phyloP scores from a whole-genome alignment of 2,113 vertebrate genomes.

The Lepus americanus region DNA sequence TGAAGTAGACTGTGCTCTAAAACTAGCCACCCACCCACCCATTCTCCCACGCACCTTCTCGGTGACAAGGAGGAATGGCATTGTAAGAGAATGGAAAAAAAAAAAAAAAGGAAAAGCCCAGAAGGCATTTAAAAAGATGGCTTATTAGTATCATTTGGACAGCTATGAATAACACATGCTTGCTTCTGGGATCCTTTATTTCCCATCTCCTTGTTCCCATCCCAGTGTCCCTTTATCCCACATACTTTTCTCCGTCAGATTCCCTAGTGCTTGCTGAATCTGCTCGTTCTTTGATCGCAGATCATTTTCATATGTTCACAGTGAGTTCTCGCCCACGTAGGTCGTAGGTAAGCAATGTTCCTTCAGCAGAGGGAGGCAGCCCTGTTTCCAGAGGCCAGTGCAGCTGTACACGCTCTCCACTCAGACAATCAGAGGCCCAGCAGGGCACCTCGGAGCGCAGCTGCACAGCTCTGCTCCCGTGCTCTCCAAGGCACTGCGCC shows the following conservation, averaged over 20 bases:
- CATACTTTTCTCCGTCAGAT: not conserved
- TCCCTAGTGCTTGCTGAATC: constrained; percentile 16
- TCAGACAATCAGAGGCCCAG: constrained; percentile 88
- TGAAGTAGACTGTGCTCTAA: constrained; percentile 85
- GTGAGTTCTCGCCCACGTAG: not conserved
- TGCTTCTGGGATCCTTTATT: constrained; percentile 69
- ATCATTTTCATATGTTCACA: constrained; percentile 6
- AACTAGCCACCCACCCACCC: constrained; percentile 83
- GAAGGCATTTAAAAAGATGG: constrained; percentile 77
- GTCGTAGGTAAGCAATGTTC: constrained; percentile 52
- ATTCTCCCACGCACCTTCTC: constrained; percentile 84
- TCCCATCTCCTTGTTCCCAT: constrained; percentile 29
- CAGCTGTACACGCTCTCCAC: constrained; percentile 84
- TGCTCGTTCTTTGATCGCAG: constrained; percentile 62
- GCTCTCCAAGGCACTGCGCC: constrained; percentile 87
- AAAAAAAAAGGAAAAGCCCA: constrained; percentile 62
- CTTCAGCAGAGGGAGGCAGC: constrained; percentile 56
- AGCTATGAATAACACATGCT: constrained; percentile 76
- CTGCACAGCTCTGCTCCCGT: constrained; percentile 86
- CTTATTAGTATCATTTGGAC: constrained; percentile 79
- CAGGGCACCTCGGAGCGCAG: constrained; percentile 88
- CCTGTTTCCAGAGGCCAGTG: constrained; percentile 67
- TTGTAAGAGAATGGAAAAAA: constrained; percentile 71
- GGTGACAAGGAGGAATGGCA: constrained; percentile 81
- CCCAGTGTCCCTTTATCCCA: not conserved